These are phyloP conservation scores for Leptodactylus fallax DNA, from an alignment of 2,797 vertebrate species.

Conservation along the genomic window DNA sequence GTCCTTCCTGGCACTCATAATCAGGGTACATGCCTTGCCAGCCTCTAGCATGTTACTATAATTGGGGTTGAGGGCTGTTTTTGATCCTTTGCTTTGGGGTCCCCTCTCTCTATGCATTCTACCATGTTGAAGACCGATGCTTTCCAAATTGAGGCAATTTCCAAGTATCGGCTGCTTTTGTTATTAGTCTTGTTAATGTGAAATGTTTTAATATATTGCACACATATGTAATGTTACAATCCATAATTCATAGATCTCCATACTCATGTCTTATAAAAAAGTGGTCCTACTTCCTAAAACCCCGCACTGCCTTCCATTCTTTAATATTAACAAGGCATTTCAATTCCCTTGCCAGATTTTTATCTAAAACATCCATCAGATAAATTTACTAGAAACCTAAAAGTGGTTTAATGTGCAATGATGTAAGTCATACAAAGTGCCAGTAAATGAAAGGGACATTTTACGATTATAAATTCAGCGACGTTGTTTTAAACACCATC, in stretches of 20 bases:
- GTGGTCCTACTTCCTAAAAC: not conserved
- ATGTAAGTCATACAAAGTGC: conserved; percentile 26
- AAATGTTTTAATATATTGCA: too few species aligned
- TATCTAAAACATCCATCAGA: conserved; percentile 6
- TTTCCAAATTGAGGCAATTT: too few species aligned
- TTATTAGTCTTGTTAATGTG: too few species aligned
- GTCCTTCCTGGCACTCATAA: too few species aligned
- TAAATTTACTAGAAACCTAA: conserved; percentile 25
- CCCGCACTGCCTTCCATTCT: not conserved
- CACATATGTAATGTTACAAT: not conserved
- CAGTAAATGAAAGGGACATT: conserved; percentile 26
- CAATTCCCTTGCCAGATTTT: not conserved
- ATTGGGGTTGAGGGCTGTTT: too few species aligned
- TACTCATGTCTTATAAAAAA: not conserved
- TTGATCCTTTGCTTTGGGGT: too few species aligned
- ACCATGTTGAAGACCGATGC: too few species aligned
- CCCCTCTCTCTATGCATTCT: too few species aligned
- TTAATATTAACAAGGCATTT: not conserved
- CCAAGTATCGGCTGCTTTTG: too few species aligned
- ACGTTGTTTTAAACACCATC: not conserved
- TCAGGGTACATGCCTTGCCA: too few species aligned
- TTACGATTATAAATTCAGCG: not conserved
- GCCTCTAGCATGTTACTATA: too few species aligned
- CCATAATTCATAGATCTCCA: not conserved
- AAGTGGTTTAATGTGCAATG: conserved; percentile 17